Evolutionary conservation across 92 coral and sea anemone species (phyloP).

Genomic region (Parazoanthus darwini): DNA sequence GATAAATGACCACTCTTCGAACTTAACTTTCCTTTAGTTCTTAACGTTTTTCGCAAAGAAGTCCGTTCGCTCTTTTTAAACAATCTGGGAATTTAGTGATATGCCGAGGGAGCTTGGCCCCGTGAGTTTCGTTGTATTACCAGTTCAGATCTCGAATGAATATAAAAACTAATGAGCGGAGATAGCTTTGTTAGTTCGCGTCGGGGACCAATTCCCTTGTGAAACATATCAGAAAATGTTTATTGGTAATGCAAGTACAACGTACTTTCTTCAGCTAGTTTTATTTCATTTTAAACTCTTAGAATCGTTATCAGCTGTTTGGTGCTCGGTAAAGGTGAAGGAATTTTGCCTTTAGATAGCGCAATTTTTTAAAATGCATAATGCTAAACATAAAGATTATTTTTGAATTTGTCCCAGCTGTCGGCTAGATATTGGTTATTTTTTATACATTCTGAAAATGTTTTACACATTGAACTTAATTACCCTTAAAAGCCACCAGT

Average conservation of each 20-base stretch:
- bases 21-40: neutral
- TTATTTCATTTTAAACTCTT: no score
- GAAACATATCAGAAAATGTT: no score
- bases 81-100: no score
- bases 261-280: neutral
- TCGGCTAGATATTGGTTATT: neutral
- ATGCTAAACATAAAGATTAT: neutral
- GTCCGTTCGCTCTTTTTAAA: no score
- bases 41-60: neutral
- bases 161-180: no score
- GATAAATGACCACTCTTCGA: neutral
- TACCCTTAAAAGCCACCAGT: neutral
- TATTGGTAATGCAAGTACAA: no score
- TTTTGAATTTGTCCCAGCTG: neutral
- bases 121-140: no score
- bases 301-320: neutral
- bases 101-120: no score
- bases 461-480: neutral
- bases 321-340: neutral
- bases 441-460: neutral
- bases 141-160: no score
- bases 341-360: neutral
- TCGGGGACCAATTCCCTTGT: no score
- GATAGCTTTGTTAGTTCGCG: no score
- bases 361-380: neutral